Base-by-base conservation (phyloP, 2,113 vertebrate genomes). In the Indicator maculatus region DNA sequence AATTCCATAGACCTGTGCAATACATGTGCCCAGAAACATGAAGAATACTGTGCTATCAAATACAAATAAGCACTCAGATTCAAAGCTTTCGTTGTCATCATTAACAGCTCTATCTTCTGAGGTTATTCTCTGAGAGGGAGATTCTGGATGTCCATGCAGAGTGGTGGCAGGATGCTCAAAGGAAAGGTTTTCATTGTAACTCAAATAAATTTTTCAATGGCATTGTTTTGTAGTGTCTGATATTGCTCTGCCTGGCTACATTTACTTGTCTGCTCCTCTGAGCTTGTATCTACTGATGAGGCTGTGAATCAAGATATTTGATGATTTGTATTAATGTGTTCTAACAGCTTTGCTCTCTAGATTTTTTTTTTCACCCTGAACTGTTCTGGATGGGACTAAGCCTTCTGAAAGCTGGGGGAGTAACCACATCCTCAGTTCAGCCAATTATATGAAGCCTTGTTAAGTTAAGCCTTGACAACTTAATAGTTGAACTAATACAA, bases 351-450 rank as follows among this genome's bases (percentile, higher is more conserved):
- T 50, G 17, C 16, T 55, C 28, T 7, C 20, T 45, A 36, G 39
- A n/a, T 19, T 39, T 77, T 31, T 77, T 45, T 76, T 73, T 73
- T 71, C n/a, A 59, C 16, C 20, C 27, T 86, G 60, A 44, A 12
- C 60, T 60, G 41, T 47, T 87, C 52, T 64, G 63, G 67, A 23
- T 69, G 75, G 66, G 59, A 60, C 41, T 39, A 91, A 89, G 74
- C 41, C 61, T 86, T 36, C 76, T 78, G 66, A 89, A 94, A 93
- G 73, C 61, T 72, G 63, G 14, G 41, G 66, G 31, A 85, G 74
- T 76, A 73, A 87, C 74, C 74, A 93, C 74, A 64, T 89, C 75
- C 83, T 83, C 2, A 0, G 21, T 13, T 36, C 67, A 53, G 59
- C 53, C 44, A 70, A 61, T 76, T 65, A 9, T 30, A 55, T 76